phyloP scores from a whole-genome alignment of 2,113 vertebrate species.

The Corythoichthys intestinalis region DNA sequence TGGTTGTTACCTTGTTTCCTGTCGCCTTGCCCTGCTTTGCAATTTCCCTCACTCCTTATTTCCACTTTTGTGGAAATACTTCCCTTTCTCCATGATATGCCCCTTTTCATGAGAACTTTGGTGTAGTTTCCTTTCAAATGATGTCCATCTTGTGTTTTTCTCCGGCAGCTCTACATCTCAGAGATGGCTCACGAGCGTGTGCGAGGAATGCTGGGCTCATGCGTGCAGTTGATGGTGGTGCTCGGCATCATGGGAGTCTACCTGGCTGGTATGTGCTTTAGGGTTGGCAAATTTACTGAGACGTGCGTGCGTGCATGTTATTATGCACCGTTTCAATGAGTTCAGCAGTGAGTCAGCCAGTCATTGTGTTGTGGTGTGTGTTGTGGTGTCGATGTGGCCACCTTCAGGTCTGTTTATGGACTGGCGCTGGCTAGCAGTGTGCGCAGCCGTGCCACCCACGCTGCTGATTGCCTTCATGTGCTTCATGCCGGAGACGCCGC shows the following conservation, averaged over 20 bases:
- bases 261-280: slow-evolving; percentile 75
- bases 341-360: no score
- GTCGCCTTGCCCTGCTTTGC: background rate
- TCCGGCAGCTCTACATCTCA: slow-evolving; percentile 84
- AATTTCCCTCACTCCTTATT: background rate
- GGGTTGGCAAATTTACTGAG: background rate
- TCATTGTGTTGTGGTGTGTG: background rate
- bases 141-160: background rate
- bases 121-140: background rate
- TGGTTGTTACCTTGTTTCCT: no score
- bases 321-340: no score
- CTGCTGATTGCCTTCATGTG: slow-evolving; percentile 82
- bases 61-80: background rate
- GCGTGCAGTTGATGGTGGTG: slow-evolving; percentile 94
- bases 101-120: background rate
- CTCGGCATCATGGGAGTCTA: slow-evolving; percentile 87
- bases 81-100: no score
- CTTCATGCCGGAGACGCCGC: slow-evolving; percentile 89
- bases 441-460: slow-evolving; percentile 77
- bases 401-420: slow-evolving; percentile 65
- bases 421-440: slow-evolving; percentile 90
- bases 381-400: background rate
- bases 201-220: slow-evolving; percentile 85
- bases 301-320: no score
- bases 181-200: slow-evolving; percentile 85